Evolutionary conservation across 2,888 invertebrate species (phyloP).

Genomic region (Diadegma fenestrale): DNA sequence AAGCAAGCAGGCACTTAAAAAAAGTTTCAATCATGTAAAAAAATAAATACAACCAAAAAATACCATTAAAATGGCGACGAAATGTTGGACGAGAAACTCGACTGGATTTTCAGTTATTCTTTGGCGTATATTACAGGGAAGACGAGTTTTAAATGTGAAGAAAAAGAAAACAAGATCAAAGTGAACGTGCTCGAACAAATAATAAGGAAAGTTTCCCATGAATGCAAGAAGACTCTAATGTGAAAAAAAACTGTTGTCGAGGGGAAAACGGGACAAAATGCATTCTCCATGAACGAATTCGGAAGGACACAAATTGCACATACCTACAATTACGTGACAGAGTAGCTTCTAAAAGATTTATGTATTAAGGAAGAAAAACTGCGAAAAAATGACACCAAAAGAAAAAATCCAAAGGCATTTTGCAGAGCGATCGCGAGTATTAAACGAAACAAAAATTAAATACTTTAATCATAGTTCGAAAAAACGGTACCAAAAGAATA

Average conservation of each 20-base stretch:
- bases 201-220: constrained; percentile 22
- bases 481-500: constrained; percentile 66
- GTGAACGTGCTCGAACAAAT: constrained; percentile 6
- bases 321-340: background rate
- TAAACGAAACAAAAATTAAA: constrained; percentile 55
- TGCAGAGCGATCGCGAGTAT: constrained; percentile 23
- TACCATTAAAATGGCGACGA: constrained; percentile 38
- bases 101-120: constrained; percentile 5
- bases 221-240: constrained; percentile 21
- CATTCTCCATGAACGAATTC: constrained; percentile 53
- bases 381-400: constrained; percentile 41
- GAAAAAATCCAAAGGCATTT: constrained; percentile 58
- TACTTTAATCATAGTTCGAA: constrained; percentile 60
- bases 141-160: background rate
- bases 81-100: constrained; percentile 48
- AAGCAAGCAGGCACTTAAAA: constrained; percentile 45
- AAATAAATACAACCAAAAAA: constrained; percentile 43
- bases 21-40: constrained; percentile 48
- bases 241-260: constrained; percentile 54
- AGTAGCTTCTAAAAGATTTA: constrained; percentile 64
- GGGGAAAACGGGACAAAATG: constrained; percentile 59
- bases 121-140: background rate
- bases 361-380: constrained; percentile 71
- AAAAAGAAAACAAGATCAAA: background rate
- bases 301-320: constrained; percentile 41